Evolutionary conservation across 2,888 invertebrate species (phyloP), one percentile per base, ranked within the genome.

Genomic region (Scelioninae gen. 1): DNA sequence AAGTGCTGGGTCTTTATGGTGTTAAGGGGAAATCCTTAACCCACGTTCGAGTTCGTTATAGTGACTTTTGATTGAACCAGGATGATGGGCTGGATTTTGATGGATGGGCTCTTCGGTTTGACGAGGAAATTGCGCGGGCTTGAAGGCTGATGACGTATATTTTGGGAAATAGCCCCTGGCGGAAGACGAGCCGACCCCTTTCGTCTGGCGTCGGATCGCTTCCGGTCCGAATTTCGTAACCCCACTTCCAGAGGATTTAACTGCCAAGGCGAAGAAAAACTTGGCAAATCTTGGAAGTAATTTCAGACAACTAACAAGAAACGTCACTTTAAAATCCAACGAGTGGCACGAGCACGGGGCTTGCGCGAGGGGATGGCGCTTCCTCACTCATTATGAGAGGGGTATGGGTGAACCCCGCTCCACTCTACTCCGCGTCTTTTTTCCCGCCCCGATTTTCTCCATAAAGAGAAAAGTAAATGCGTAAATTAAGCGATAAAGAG

Each of bases 241-340:
- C 58, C 8, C 72, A 53, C 66, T 53, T 31, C 31, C 60, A 60
- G 47, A 66, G 66, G 38, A 66, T 66, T 79, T 79, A 79, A 79
- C 58, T 40, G 51, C 53, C 66, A 13, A n/a, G 53, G 31, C 49
- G 60, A 56, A 47, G 74, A 80, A 80, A 69, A 80, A 75, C 40
- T 74, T 80, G 63, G 69, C 72, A 75, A 75, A 80, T 80, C 80
- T 75, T 75, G 69, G 55, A 80, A 80, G 63, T 75, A 75, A 80
- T 80, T 80, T 69, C 69, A 63, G 68, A 68, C 71, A 79, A 72
- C 74, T 75, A 80, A 75, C 80, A 80, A 80, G 80, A 80, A 80
- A 80, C 75, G 80, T 69, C 75, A 80, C 80, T 80, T 80, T 68
- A 75, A 75, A 80, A 74, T 74, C 74, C 68, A 43, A 62, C 77